Conservation (phyloP, 2,797 vertebrate species). For the Alcedo atthis region DNA sequence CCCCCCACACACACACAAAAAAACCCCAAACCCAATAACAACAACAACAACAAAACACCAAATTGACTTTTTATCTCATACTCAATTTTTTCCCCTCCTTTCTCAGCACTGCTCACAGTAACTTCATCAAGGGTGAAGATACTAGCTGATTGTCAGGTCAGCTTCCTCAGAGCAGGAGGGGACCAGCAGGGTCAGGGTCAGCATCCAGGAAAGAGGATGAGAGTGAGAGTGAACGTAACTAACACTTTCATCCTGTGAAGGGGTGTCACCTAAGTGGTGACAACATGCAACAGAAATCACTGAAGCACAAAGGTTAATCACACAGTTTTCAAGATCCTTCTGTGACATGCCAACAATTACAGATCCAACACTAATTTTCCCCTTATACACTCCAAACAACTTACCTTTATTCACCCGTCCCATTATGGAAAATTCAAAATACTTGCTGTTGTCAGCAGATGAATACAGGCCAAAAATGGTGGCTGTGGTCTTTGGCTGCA, state of each 20-base stretch:
- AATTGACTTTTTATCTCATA: neutral
- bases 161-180: neutral
- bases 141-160: neutral
- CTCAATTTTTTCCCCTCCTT: rapidly evolving
- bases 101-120: neutral
- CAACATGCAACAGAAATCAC: neutral
- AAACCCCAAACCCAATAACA: neutral
- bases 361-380: neutral
- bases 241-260: neutral
- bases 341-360: neutral
- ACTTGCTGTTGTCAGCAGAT: conserved; percentile 90
- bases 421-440: conserved; percentile 95
- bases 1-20: too few relatives aligned
- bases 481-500: conserved; percentile 84
- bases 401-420: conserved; percentile 95
- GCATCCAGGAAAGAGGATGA: neutral
- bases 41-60: neutral
- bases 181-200: neutral
- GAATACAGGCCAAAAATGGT: conserved; percentile 89
- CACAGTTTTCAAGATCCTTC: neutral
- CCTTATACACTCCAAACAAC: neutral
- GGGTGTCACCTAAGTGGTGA: neutral
- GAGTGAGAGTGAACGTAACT: neutral
- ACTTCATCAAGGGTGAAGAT: neutral
- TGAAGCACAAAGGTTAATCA: neutral